These are phyloP conservation scores for Helicorthomorpha holstii DNA, from an alignment of 1,140 invertebrate genomes.

Conservation along the genomic window DNA sequence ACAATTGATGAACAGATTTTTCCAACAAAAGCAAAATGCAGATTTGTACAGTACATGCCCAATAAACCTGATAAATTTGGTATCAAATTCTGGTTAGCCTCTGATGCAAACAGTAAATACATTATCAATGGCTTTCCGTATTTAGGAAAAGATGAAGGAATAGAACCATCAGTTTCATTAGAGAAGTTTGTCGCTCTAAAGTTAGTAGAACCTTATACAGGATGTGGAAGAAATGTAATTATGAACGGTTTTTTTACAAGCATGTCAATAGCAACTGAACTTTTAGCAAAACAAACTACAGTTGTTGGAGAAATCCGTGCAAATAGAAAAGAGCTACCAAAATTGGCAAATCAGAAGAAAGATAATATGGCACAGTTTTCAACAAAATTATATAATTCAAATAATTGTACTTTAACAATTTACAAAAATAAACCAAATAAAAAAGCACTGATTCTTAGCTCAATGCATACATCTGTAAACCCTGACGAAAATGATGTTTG, in stretches of 20 bases:
- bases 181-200: background rate
- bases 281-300: slow-evolving; percentile 7
- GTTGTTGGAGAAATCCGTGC: slow-evolving; percentile 4
- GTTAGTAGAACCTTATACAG: slow-evolving; percentile 7
- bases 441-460: too few relatives aligned
- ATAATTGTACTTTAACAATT: too few relatives aligned
- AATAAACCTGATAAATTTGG: slow-evolving; percentile 14
- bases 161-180: slow-evolving; percentile 1
- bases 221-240: slow-evolving; percentile 5
- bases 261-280: background rate
- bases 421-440: too few relatives aligned
- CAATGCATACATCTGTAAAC: too few relatives aligned
- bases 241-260: slow-evolving; percentile 10
- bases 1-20: slow-evolving; percentile 11
- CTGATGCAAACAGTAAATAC: slow-evolving; percentile 10
- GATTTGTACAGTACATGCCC: slow-evolving; percentile 10
- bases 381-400: too few relatives aligned
- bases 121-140: slow-evolving; percentile 8
- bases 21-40: slow-evolving; percentile 6
- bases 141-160: slow-evolving; percentile 8
- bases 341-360: too few relatives aligned
- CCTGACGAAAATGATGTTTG: too few relatives aligned
- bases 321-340: slow-evolving; percentile 9
- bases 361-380: too few relatives aligned
- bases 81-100: slow-evolving; percentile 10